Conservation (phyloP, 2,113 vertebrate species). For the Prinia subflava region DNA sequence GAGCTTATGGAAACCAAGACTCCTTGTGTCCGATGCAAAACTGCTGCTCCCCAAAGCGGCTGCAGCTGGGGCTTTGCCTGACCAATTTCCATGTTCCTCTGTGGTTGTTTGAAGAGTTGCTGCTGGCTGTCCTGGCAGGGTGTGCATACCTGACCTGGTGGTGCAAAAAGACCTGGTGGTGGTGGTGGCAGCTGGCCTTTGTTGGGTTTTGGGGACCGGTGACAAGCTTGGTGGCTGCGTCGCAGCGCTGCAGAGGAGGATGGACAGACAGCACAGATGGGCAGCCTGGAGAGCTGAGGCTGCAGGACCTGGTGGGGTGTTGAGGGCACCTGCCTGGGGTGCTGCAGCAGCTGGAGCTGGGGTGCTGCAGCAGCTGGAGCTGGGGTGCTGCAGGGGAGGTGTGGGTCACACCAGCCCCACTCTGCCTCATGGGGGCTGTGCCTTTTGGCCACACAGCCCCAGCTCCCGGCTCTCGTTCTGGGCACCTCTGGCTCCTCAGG, state of each 20-base stretch:
- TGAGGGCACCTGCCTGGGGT: background rate
- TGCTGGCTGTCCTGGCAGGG: background rate
- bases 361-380: background rate
- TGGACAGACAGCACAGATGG: rapidly evolving
- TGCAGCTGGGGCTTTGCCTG: background rate
- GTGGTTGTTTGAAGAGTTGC: background rate
- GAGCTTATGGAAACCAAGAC: background rate
- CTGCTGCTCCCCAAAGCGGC: rapidly evolving
- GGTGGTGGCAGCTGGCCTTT: background rate
- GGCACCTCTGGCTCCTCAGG: background rate
- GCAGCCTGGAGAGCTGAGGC: background rate
- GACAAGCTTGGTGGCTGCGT: background rate
- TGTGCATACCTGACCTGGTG: rapidly evolving
- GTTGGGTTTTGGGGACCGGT: background rate
- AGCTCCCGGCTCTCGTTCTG: rapidly evolving
- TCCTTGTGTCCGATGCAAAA: background rate
- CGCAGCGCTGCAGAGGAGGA: background rate
- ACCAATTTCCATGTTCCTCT: rapidly evolving
- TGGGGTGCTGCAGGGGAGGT: too few relatives aligned
- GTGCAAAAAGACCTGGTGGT: background rate
- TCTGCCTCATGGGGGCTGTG: rapidly evolving
- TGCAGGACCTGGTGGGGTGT: background rate
- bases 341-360: background rate
- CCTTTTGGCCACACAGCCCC: background rate
- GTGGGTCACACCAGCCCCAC: background rate